phyloP scores from a whole-genome alignment of 2,888 invertebrate genomes.

The Temnothorax ravouxi region DNA sequence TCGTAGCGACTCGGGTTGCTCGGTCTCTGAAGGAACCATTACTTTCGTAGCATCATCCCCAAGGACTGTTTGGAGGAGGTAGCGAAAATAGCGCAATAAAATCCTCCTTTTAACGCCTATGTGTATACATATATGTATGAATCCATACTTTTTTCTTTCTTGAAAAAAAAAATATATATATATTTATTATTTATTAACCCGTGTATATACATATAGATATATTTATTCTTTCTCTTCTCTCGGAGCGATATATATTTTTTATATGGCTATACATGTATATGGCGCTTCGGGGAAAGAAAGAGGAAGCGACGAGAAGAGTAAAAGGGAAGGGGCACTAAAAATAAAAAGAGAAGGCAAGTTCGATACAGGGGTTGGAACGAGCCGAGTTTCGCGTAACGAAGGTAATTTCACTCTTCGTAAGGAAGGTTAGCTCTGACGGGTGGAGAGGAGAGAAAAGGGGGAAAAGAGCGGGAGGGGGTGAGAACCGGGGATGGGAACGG shows the following conservation, averaged over 20 bases:
- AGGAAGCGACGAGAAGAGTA: constrained; percentile 31
- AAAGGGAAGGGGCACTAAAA: constrained; percentile 50
- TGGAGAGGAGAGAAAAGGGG: constrained; percentile 66
- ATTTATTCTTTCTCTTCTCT: background rate
- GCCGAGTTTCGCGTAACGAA: constrained; percentile 85
- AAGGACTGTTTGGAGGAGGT: constrained; percentile 52
- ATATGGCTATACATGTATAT: constrained; percentile 40
- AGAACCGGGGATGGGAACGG: constrained; percentile 74
- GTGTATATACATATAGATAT: constrained; percentile 47
- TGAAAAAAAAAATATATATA: constrained; percentile 29
- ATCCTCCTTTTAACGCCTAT: constrained; percentile 67
- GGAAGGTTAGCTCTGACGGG: constrained; percentile 77
- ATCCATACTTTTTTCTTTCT: constrained; percentile 5
- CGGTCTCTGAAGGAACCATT: constrained; percentile 74
- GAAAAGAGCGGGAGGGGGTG: constrained; percentile 55
- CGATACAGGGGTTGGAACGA: constrained; percentile 76
- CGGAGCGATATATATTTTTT: background rate
- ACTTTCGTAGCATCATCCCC: constrained; percentile 74
- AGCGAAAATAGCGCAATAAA: constrained; percentile 77
- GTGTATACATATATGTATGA: constrained; percentile 11
- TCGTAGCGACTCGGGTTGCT: constrained; percentile 71
- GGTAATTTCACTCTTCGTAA: constrained; percentile 86
- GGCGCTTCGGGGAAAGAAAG: constrained; percentile 27
- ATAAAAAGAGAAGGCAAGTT: constrained; percentile 61
- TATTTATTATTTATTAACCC: constrained; percentile 19